Evolutionary conservation across 30 jellyfish, hydroid and myxozoan species (phyloP), one percentile per base, ranked within the genome.

Genomic region (Pelagia noctiluca): DNA sequence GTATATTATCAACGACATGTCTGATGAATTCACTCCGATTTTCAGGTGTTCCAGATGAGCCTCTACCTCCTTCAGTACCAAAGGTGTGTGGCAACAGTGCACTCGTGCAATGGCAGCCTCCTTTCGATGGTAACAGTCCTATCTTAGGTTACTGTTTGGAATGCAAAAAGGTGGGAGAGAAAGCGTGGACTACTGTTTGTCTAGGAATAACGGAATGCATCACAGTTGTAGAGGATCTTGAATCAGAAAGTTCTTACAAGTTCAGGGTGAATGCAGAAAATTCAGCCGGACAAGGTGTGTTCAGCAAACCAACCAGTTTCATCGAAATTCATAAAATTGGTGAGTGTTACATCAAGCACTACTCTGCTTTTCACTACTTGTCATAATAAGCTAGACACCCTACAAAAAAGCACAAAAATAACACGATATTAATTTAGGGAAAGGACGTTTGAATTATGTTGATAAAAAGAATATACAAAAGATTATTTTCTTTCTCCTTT

Each of bases 101-200:
- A 13, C 89, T 94, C 21, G 97, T 94, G n/a, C 99, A 94, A 50
- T 94, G 99, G 99, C 92, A 82, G 42, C 95, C 99, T 11, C 91
- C 95, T 18, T 94, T 88, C 38, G 97, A 94, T 82, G 99, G 99
- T 34, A 94, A 94, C 78, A 81, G 97, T 33, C 96, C 96, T 0
- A 94, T 94, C 48, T 47, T 57, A 4, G 88, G 93, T 35, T 88
- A 94, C 76, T 63, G 79, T 22, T 49, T 94, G 33, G 97, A 94
- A 57, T 88, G 89, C 78, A 90, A 90, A 48, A 78, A 78, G 46
- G 96, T 88, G 13, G 97, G 99, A 37, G 99, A 94, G 63, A 76
- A 88, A 35, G 94, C 68, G 7, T 94, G 99, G 99, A 79, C 96
- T 3, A 80, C 82, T 3, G 96, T 94, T 34, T 82, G 95, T 37